Evolutionary conservation across 2,888 invertebrate species (phyloP), one percentile per base, ranked within the genome.

Genomic region (Drosophila nigricruria): DNA sequence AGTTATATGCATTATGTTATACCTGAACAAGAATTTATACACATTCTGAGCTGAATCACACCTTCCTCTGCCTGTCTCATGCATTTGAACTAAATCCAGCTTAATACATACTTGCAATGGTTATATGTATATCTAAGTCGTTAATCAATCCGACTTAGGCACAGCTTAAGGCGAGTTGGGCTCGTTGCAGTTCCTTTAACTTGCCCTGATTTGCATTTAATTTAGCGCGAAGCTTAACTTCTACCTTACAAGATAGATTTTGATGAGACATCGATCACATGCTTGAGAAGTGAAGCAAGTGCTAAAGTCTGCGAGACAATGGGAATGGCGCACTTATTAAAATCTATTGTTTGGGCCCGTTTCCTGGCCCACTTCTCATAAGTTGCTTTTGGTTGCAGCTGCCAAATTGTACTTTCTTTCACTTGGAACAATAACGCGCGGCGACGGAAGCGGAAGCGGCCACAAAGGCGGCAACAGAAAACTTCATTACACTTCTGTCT

Each of bases 361-460:
- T 40, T 38, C 34, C 49, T 59, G 52, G 43, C 43, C 36, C 38
- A 47, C 43, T 62, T 60, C 23, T 45, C 59, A 60, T 61, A 50
- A 59, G 69, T 74, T 82, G 77, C 68, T 60, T 70, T 70, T 36
- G 66, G 78, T 52, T 78, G 75, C 89, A 87, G 87, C 87, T 84
- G 84, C 80, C 89, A 86, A 86, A 88, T 82, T 86, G 82, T 85
- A 70, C 65, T 75, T 88, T 74, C 71, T 72, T 63, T 60, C 47
- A 30, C 38, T 68, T 56, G 52, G 70, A 77, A 81, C 75, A 86
- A 80, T 71, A 59, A 69, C 9, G 63, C 27, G 25, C 20, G 8
- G 3, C 3, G 23, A 23, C 45, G 64, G 66, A 60, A 63, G 36
- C 76, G 72, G 69, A 77, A 70, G 77, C 73, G 79, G 79, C 77